Evolutionary conservation across 1,140 invertebrate genomes (phyloP), one percentile per base, ranked within the genome.

Genomic region (Scylla paramamosain): DNA sequence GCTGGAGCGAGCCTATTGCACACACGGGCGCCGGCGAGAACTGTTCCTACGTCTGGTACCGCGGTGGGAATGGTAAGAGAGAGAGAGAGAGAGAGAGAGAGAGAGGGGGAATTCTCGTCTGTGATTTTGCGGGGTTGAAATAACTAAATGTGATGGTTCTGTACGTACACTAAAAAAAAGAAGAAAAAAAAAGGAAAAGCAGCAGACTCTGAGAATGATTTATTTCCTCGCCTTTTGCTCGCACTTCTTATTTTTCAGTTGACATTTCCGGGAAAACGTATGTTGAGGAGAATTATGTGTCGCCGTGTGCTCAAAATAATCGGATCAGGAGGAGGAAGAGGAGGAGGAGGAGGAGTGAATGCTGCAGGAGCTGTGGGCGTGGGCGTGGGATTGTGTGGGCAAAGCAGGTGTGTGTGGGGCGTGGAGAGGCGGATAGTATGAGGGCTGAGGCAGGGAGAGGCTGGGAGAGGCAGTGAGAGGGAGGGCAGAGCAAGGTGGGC

Each of bases 1-100:
- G 67, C 20, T 77, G 67, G 67, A 77, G 67, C 67, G 67, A 77
- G n/a, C 67, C 67, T 77, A n/a, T 77, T 77, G 67, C 67, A 77
- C 67, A n/a, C 67, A 77, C 67, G 67, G 67, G 20, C 20, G 16
- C 20, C 20, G 67, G 67, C n/a, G 67, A 59, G 67, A 25, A 48
- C 25, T 46, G 28, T 28, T 94, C 86, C 8, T 94, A n/a, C 86
- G 84, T 94, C 52, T 94, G 84, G 93, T 52, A 82, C 86, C 29
- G 32, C 45, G 52, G 29, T 45, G 48, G 87, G 29, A 83, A 67
- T 14, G 46, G n/a, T 20, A 25, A 84, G 84, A 20, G 4, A 25
- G 92, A 29, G 39, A 91, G 31, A 46, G 52, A 91, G 67, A 77
- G 29, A n/a, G 93, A 32, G 59, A 32, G 93, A 39, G 45, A 48